A percentile compares a stretch with the other conserved stretches of the same genome.
Evolutionary conservation across 1,140 invertebrate genomes (phyloP).

Genomic region (Pseudomyrmex concolor): DNA sequence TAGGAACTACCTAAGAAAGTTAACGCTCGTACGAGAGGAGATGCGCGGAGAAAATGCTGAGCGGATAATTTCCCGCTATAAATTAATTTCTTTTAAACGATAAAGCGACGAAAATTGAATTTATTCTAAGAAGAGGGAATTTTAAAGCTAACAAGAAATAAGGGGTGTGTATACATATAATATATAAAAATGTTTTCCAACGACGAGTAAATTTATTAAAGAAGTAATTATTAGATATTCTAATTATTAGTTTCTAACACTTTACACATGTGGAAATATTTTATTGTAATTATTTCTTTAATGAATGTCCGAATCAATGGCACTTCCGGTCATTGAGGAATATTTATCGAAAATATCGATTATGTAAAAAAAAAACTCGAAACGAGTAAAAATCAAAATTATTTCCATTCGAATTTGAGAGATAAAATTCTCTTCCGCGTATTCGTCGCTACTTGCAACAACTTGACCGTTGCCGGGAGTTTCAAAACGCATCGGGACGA

Average conservation of each 20-base stretch:
- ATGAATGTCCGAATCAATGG: too few species aligned
- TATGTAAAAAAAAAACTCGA: too few species aligned
- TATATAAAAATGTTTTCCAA: too few species aligned
- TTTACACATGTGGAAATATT: too few species aligned
- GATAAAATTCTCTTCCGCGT: not conserved
- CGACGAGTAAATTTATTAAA: too few species aligned
- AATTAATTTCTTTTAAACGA: not conserved
- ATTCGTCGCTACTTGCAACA: slow-evolving; percentile 7
- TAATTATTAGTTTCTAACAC: too few species aligned
- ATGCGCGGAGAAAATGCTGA: not conserved
- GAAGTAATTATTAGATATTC: too few species aligned
- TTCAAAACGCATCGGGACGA: slow-evolving; percentile 57
- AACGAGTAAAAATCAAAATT: not conserved
- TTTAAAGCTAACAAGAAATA: too few species aligned
- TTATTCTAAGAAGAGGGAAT: not conserved
- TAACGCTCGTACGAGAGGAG: slow-evolving; percentile 5
- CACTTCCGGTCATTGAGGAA: not conserved
- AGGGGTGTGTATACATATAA: too few species aligned
- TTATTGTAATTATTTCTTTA: too few species aligned
- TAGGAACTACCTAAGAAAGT: slow-evolving; percentile 11
- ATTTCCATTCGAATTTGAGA: not conserved
- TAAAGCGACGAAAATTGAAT: not conserved
- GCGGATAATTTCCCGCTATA: not conserved
- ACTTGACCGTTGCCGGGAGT: slow-evolving; percentile 49
- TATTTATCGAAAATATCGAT: not conserved